phyloP scores from a whole-genome alignment of 2,113 vertebrate genomes.

The Potamarius usumacintae region DNA sequence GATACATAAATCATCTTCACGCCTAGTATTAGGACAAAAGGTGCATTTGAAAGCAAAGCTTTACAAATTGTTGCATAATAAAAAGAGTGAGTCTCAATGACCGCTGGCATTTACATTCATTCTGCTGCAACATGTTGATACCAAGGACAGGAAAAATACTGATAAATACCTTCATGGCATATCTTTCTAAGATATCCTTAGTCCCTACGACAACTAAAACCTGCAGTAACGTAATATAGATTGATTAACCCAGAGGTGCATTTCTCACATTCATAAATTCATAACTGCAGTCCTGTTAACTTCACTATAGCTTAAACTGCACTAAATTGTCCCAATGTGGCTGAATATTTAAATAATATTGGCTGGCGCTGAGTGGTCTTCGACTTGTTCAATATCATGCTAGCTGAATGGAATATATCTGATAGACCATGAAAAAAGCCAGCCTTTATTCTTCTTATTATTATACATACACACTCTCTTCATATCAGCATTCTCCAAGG shows the following conservation, averaged over 20 bases:
- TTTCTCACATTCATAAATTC: not conserved
- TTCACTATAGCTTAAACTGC: not conserved
- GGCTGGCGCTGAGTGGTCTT: too few relatives aligned
- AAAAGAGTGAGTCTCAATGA: constrained; percentile 17
- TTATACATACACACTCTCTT: too few relatives aligned
- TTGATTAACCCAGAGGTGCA: not conserved
- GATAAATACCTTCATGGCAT: not conserved
- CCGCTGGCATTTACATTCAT: not conserved
- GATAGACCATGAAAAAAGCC: too few relatives aligned
- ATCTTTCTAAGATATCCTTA: too few relatives aligned
- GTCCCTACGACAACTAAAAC: not conserved
- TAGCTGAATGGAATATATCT: too few relatives aligned
- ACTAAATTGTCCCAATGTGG: not conserved
- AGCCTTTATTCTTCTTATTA: too few relatives aligned
- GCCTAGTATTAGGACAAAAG: constrained; percentile 45
- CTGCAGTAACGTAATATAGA: not conserved
- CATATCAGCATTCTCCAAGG: too few relatives aligned
- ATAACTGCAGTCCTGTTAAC: too few relatives aligned
- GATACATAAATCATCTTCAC: constrained; percentile 49
- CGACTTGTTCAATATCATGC: too few relatives aligned
- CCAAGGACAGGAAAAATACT: not conserved
- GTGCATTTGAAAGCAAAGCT: constrained; percentile 47
- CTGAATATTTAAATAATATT: not conserved
- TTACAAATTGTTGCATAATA: constrained; percentile 33
- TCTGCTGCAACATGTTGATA: not conserved